Conservation (phyloP, 1,140 invertebrate genomes). For the Hycleus cichorii region DNA sequence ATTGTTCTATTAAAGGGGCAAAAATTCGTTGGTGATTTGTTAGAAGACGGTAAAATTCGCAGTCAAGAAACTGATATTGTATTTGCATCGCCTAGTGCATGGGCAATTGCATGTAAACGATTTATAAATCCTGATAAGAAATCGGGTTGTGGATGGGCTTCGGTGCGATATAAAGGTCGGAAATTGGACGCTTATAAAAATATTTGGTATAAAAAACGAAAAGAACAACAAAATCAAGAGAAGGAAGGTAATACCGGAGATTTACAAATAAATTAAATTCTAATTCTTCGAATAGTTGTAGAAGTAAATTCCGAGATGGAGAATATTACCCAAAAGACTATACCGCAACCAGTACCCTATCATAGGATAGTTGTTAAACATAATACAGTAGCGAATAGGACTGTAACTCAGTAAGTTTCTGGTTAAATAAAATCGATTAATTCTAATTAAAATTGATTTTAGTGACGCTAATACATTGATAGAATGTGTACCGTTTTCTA, state of each 20-base stretch:
- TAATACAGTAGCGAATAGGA: conserved; percentile 59
- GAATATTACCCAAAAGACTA: conserved; percentile 34
- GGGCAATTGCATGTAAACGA: conserved; percentile 86
- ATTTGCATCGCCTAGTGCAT: conserved; percentile 84
- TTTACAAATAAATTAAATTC: background rate
- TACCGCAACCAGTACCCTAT: conserved; percentile 40
- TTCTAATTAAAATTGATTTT: conserved; percentile 31
- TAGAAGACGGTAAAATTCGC: conserved; percentile 79
- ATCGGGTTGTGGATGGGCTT: conserved; percentile 87
- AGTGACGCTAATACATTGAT: conserved; percentile 85
- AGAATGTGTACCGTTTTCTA: conserved; percentile 79
- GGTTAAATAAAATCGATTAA: background rate
- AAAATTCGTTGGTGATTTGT: conserved; percentile 80
- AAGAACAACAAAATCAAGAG: conserved; percentile 39
- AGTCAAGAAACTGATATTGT: conserved; percentile 81
- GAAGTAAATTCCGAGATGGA: conserved; percentile 35
- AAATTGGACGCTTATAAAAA: conserved; percentile 84
- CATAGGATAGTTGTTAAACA: conserved; percentile 60
- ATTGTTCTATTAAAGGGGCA: conserved; percentile 57
- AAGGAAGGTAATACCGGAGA: conserved; percentile 7
- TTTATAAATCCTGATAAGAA: conserved; percentile 88
- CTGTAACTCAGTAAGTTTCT: conserved; percentile 58
- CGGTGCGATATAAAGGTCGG: conserved; percentile 71
- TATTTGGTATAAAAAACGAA: conserved; percentile 69
- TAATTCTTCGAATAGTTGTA: background rate